phyloP scores from a whole-genome alignment of 2,797 vertebrate species.

The Lophius americanus region DNA sequence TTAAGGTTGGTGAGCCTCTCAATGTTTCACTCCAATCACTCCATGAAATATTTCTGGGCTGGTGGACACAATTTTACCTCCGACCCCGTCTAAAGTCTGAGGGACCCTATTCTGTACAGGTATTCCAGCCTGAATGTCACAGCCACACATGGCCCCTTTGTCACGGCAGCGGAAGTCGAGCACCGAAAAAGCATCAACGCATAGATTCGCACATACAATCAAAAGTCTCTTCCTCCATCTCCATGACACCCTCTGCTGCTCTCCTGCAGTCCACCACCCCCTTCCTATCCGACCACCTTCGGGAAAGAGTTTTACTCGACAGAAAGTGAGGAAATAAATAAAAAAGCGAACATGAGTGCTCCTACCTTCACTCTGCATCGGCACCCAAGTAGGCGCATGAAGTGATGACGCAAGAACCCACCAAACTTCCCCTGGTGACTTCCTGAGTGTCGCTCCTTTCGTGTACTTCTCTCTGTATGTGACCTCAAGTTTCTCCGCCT shows the following conservation, averaged over 20 bases:
- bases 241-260: conserved; percentile 60
- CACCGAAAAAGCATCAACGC: conserved; percentile 36
- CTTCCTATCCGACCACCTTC: neutral
- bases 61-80: conserved; percentile 10
- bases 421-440: conserved; percentile 85
- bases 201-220: conserved; percentile 31
- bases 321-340: conserved; percentile 26
- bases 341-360: conserved; percentile 43
- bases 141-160: conserved; percentile 39
- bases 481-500: conserved; percentile 51
- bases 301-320: neutral
- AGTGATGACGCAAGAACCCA: conserved; percentile 85
- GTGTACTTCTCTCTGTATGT: conserved; percentile 55
- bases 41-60: conserved; percentile 4
- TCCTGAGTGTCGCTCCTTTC: conserved; percentile 80
- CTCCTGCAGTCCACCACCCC: conserved; percentile 6
- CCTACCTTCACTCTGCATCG: conserved; percentile 82
- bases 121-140: conserved; percentile 37
- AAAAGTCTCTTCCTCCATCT: conserved; percentile 44
- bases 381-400: conserved; percentile 75
- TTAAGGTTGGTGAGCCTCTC: conserved; percentile 27
- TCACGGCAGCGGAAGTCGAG: conserved; percentile 71
- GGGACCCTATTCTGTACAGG: neutral
- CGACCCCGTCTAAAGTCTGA: neutral
- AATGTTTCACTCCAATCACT: conserved; percentile 29